These are phyloP conservation scores for Pluvianellus socialis DNA, from an alignment of 2,113 vertebrate genomes.

Conservation along the genomic window DNA sequence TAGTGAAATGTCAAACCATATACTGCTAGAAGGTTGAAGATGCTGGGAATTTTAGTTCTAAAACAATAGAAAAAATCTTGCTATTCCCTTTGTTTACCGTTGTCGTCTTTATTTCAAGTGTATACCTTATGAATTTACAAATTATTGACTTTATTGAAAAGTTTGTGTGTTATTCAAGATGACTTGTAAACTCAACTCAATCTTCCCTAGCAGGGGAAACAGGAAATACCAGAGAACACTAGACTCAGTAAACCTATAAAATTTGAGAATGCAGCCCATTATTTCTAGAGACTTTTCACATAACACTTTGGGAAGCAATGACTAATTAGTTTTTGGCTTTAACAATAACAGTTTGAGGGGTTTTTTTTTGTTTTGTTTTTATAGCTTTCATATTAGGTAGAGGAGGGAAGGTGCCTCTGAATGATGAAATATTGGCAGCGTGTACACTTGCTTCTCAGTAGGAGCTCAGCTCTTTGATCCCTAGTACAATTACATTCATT, in stretches of 20 bases:
- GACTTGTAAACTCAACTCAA: conserved; percentile 89
- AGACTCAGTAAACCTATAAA: conserved; percentile 96
- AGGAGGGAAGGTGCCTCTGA: conserved; percentile 76
- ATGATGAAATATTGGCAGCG: conserved; percentile 82
- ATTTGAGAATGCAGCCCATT: conserved; percentile 89
- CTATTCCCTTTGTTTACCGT: conserved; percentile 62
- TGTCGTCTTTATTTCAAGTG: conserved; percentile 61
- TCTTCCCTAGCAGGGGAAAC: conserved; percentile 86
- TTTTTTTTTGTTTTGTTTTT: conserved; percentile 85
- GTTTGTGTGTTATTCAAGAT: conserved; percentile 86
- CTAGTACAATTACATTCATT: conserved; percentile 73
- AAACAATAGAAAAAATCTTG: neutral
- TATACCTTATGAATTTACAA: conserved; percentile 78
- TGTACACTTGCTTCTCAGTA: conserved; percentile 76
- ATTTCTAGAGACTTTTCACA: conserved; percentile 88
- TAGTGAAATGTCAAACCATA: conserved; percentile 27
- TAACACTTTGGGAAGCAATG: conserved; percentile 93
- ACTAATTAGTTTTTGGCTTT: conserved; percentile 95
- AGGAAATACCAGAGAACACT: conserved; percentile 95
- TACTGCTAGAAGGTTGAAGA: neutral
- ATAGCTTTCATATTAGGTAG: conserved; percentile 85
- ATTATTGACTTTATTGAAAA: conserved; percentile 83
- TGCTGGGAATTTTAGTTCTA: conserved; percentile 26
- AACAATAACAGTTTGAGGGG: conserved; percentile 85
- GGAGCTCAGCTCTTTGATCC: conserved; percentile 78